Base-by-base conservation (phyloP, 2,113 vertebrate species). In the Corythoichthys haematopterus region DNA sequence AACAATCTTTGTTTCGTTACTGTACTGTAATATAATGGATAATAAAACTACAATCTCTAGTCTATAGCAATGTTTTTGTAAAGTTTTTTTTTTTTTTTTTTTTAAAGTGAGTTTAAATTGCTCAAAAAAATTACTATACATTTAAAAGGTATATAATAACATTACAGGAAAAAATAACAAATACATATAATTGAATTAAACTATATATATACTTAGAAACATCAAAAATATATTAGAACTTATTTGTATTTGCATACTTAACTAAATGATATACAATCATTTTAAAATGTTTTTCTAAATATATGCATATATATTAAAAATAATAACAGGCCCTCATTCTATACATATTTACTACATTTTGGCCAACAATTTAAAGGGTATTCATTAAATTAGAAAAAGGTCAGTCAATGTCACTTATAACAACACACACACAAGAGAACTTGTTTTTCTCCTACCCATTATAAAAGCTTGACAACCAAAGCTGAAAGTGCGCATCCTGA, bases 391-490 rank as follows among this genome's bases (percentile, higher is more conserved):
- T 38, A 14, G 16, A 3, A 60, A 38, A 12, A 16, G 40, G 6
- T 36, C 1, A 1, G 13, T 59, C 3, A 15, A 10, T 36, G 13
- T 59, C 16, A 2, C 50, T 20, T 55, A 8, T 11, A 13, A 50
- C 47, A 14, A 14, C 47, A 50, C 20, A 28, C 20, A 15, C 13
- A 3, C 13, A 50, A 1, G 47, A 16, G 47, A 50, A 15, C 47
- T 15, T 15, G 4, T 13, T 48, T 50, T 50, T 50, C 14, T 46
- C 11, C 11, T 2, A 50, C 2, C 47, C 12, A 50, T 14, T 50
- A 55, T 55, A 55, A 55, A 55, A 55, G 52, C 51, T 52, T 28
- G 51, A n/a, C 16, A 52, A 52, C 51, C n/a, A 52, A 20, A 53
- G 51, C 51, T 8, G 51, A 53, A 13, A 14, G 33, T 36, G 10